A percentile compares a stretch with the other conserved stretches of the same genome.
Conservation (phyloP, 92 coral and sea anemone species). For the Blastomussa wellsi region DNA sequence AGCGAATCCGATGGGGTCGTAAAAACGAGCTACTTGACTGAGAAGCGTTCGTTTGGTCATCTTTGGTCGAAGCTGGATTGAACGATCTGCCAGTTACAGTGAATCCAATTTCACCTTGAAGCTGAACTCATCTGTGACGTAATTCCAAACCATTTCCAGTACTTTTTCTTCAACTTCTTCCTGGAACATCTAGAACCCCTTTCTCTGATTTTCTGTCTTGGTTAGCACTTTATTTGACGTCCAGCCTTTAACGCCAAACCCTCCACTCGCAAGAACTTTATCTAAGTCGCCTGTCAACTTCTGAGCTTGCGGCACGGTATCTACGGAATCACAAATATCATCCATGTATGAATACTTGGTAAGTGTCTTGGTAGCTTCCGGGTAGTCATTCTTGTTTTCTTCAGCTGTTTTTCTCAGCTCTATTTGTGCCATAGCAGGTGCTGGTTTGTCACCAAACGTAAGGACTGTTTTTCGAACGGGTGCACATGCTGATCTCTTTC, state of each 20-base stretch:
- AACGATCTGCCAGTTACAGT: neutral
- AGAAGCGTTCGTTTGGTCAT: constrained; percentile 48
- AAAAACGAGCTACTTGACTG: constrained; percentile 39
- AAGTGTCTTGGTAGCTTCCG: constrained; percentile 53
- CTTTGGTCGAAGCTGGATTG: neutral
- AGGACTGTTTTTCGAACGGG: constrained; percentile 59
- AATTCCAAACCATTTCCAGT: neutral
- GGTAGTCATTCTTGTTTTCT: constrained; percentile 21
- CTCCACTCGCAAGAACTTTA: constrained; percentile 48
- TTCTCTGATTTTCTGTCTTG: neutral
- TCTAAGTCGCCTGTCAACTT: constrained; percentile 46
- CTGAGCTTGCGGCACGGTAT: constrained; percentile 41
- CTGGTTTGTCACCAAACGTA: constrained; percentile 76
- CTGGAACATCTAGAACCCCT: neutral
- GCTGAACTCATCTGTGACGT: neutral
- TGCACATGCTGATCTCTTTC: constrained; percentile 60
- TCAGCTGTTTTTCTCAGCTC: constrained; percentile 63
- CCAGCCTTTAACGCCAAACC: constrained; percentile 62
- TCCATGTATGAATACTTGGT: constrained; percentile 60
- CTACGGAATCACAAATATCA: constrained; percentile 61
- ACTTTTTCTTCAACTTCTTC: neutral
- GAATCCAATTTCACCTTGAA: neutral
- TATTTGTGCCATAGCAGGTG: constrained; percentile 71
- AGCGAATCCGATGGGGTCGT: constrained; percentile 63
- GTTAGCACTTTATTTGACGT: constrained; percentile 22